A percentile compares a stretch with the other conserved stretches of the same genome.
Evolutionary conservation across 2,113 vertebrate species (phyloP).

Genomic region (Prionailurus viverrinus): DNA sequence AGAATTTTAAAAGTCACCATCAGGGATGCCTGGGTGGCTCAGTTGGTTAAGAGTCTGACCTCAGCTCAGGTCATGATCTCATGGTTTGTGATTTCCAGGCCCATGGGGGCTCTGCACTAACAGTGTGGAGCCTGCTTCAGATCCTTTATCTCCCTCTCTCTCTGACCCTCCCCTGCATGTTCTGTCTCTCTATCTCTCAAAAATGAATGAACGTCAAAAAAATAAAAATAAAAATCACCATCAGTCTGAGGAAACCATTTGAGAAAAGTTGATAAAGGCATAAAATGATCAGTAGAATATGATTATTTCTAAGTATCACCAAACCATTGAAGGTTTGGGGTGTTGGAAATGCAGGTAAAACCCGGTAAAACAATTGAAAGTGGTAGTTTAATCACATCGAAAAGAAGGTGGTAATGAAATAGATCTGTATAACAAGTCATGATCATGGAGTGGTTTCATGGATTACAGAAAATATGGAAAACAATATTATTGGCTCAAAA

Average conservation of each 20-base stretch:
- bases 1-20: not conserved
- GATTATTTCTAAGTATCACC: not conserved
- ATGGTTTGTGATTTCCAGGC: too few species aligned
- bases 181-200: too few species aligned
- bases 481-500: not conserved
- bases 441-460: not conserved
- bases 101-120: too few species aligned
- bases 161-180: too few species aligned
- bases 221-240: not conserved
- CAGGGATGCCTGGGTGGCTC: too few species aligned
- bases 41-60: too few species aligned
- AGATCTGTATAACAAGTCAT: not conserved
- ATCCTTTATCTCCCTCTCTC: too few species aligned
- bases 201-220: too few species aligned
- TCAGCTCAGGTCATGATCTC: too few species aligned
- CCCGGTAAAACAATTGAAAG: not conserved
- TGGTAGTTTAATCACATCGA: not conserved
- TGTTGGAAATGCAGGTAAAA: not conserved
- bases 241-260: not conserved
- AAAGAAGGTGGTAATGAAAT: not conserved
- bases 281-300: not conserved
- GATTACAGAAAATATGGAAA: not conserved
- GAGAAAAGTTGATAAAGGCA: not conserved
- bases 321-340: not conserved
- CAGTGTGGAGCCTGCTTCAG: too few species aligned